These are phyloP conservation scores for Sylvicola cinctus DNA, from an alignment of 2,888 invertebrate species.

Conservation along the genomic window DNA sequence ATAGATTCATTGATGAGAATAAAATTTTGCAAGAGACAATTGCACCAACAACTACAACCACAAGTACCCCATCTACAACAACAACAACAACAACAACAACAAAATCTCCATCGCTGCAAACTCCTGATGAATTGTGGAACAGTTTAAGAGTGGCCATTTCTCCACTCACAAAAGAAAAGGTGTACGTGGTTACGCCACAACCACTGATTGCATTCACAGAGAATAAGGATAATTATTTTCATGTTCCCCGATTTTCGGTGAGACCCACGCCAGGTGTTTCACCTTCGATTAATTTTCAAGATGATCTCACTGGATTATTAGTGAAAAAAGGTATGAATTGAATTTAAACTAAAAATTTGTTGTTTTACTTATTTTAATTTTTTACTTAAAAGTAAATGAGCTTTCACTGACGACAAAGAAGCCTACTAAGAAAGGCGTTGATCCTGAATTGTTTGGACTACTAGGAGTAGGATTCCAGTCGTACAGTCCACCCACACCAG, in stretches of 20 bases:
- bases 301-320: too few relatives aligned
- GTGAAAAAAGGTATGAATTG: too few relatives aligned
- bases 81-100: conserved; percentile 23
- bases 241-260: conserved; percentile 30
- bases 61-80: conserved; percentile 27
- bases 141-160: conserved; percentile 48
- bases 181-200: conserved; percentile 66
- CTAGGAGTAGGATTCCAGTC: conserved; percentile 30
- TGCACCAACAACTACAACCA: conserved; percentile 23
- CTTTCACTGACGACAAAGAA: too few relatives aligned
- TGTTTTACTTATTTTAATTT: too few relatives aligned
- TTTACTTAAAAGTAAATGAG: too few relatives aligned
- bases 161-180: conserved; percentile 56
- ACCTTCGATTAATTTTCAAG: too few relatives aligned
- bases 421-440: conserved; percentile 9
- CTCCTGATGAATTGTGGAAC: conserved; percentile 32
- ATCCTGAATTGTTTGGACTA: conserved; percentile 27
- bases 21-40: neutral
- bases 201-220: conserved; percentile 18
- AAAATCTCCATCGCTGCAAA: conserved; percentile 10
- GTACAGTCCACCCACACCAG: conserved; percentile 30
- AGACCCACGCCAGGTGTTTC: conserved; percentile 31
- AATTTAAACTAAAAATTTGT: too few relatives aligned
- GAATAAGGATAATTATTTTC: conserved; percentile 11
- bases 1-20: neutral